Evolutionary conservation across 2,113 vertebrate genomes (phyloP), one percentile per base, ranked within the genome.

Genomic region (Tenebrosternarchus preto): DNA sequence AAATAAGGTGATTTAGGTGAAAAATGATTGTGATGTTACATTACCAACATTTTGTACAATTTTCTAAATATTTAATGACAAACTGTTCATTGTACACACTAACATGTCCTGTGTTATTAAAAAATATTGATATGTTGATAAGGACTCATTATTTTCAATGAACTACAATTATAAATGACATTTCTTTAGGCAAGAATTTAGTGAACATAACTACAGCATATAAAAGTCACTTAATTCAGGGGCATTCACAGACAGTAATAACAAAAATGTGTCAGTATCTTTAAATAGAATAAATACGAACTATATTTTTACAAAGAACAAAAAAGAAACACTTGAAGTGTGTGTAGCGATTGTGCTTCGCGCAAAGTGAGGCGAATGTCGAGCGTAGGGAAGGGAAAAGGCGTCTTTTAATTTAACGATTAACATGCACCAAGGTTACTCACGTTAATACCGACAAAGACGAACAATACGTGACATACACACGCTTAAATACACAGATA

Each of bases 181-280:
- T 79, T 73, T 85, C 39, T 60, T 78, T 31, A 83, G 68, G 57
- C 74, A 83, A 57, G 9, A 75, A 56, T 63, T 55, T 74, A 56
- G 60, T 76, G 82, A 57, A 36, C 53, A 73, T 63, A 77, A 16
- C 56, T 24, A 39, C 61, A 72, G 11, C 25, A 33, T 20, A 70
- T 16, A 43, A 33, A 78, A n/a, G 17, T 60, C 55, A 59, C 19
- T 11, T 24, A n/a, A 17, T 5, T 68, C 46, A 46, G 12, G 19
- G 20, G 31, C 20, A 29, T 29, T 60, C 17, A 31, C 36, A 33
- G 22, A 36, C 60, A 66, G 22, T 17, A 59, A 78, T 12, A 36
- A 50, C 27, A 36, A 77, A 36, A 25, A 64, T 29, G 24, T 60
- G 15, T 50, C 43, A 15, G 11, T 12, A 50, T 50, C 12, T 50